These are phyloP conservation scores for Sebastes taczanowskii DNA, from an alignment of 2,797 vertebrate species.

Conservation along the genomic window DNA sequence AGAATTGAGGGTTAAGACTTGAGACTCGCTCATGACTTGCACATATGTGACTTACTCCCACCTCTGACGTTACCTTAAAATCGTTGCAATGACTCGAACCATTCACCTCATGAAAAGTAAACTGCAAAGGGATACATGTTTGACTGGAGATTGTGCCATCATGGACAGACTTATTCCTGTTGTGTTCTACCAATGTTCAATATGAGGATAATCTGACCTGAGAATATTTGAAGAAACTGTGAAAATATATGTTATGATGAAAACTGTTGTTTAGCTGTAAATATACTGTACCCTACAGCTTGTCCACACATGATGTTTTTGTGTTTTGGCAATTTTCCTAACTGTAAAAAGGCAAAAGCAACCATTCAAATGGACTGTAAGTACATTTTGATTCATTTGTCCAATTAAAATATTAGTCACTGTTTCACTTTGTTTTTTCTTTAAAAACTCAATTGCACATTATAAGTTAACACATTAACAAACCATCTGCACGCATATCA, in stretches of 20 bases:
- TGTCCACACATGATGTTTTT: not conserved
- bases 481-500: not conserved
- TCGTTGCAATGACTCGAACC: not conserved
- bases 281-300: not conserved
- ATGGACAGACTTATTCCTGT: constrained; percentile 3
- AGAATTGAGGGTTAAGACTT: too few relatives aligned
- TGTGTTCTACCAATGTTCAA: not conserved
- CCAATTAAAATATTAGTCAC: constrained; percentile 38
- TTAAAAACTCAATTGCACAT: not conserved
- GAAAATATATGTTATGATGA: not conserved
- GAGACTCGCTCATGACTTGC: too few relatives aligned
- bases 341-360: constrained; percentile 1
- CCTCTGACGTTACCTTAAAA: not conserved
- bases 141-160: not conserved
- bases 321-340: not conserved
- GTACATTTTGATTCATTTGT: constrained; percentile 2
- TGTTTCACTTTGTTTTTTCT: not conserved
- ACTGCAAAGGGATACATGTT: not conserved
- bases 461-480: not conserved
- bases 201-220: not conserved
- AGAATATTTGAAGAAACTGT: constrained; percentile 11
- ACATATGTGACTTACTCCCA: too few relatives aligned
- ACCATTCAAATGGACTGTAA: not conserved
- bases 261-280: constrained; percentile 7
- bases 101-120: not conserved